Evolutionary conservation across 2,113 vertebrate genomes (phyloP).

Genomic region (Aptenodytes forsteri): DNA sequence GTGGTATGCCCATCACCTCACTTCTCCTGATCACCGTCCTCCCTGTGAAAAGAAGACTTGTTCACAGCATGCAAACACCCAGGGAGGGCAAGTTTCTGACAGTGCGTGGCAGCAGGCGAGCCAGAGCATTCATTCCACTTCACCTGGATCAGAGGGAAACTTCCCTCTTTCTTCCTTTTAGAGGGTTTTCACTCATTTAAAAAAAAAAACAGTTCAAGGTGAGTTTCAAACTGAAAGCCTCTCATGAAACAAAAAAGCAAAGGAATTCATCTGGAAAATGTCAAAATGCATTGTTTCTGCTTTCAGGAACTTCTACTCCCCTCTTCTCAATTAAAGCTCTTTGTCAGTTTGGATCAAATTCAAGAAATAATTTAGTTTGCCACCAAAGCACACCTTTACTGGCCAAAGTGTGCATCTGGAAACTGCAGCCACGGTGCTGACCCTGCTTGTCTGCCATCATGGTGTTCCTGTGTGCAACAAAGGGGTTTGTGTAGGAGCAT

Average conservation of each 20-base stretch:
- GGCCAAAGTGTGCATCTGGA: rapidly evolving
- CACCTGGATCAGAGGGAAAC: background rate
- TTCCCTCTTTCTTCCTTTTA: background rate
- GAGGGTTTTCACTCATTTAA: background rate
- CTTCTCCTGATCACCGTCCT: background rate
- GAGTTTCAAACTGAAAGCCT: background rate
- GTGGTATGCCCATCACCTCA: background rate
- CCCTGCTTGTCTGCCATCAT: background rate
- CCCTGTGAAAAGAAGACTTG: background rate
- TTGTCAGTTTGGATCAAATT: background rate
- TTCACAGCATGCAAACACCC: background rate
- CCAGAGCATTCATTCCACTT: background rate
- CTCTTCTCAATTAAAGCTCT: background rate
- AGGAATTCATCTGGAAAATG: background rate
- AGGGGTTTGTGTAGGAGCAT: background rate
- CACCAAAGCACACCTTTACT: background rate
- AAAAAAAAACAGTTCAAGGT: background rate
- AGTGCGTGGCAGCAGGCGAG: rapidly evolving
- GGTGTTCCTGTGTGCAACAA: background rate
- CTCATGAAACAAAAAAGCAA: background rate
- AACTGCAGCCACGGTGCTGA: rapidly evolving
- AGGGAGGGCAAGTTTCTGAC: background rate
- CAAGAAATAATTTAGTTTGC: background rate
- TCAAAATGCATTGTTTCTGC: rapidly evolving
- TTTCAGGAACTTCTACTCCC: background rate